Conservation (phyloP, 92 coral and sea anemone genomes). For the Phenganax subtilis region DNA sequence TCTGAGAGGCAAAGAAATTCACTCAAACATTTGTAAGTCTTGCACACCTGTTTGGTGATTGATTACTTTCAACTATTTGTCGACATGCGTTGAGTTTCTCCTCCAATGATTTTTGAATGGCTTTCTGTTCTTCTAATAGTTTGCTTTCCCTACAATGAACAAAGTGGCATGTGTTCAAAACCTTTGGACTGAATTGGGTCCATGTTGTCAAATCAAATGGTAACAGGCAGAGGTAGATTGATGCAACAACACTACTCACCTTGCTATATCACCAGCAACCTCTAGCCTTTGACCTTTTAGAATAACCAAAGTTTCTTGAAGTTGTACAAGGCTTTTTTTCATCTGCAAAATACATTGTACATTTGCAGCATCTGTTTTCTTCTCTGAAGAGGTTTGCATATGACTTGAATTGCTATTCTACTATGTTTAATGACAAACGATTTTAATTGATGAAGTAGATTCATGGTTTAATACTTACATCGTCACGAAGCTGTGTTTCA, state of each 20-base stretch:
- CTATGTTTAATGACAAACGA: not conserved
- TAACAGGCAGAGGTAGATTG: not conserved
- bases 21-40: not conserved
- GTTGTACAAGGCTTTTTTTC: constrained; percentile 56
- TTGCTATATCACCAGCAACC: constrained; percentile 61
- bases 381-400: not conserved
- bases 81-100: constrained; percentile 51
- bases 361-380: not conserved
- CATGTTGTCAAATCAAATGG: not conserved
- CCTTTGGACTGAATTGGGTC: not conserved
- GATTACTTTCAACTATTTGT: constrained; percentile 58
- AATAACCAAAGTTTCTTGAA: constrained; percentile 64
- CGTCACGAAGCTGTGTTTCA: constrained; percentile 31
- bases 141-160: constrained; percentile 61
- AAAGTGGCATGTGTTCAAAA: not conserved
- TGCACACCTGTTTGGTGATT: constrained; percentile 48
- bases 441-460: not conserved
- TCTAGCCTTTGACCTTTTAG: constrained; percentile 70
- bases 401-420: not conserved
- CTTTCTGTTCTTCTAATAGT: constrained; percentile 59
- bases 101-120: constrained; percentile 53
- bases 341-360: constrained; percentile 42
- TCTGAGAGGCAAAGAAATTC: not conserved
- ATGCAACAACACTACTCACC: constrained; percentile 35
- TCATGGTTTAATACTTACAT: constrained; percentile 42